phyloP scores from a whole-genome alignment of 2,888 invertebrate species.

The Dorcus parallelipipedus region DNA sequence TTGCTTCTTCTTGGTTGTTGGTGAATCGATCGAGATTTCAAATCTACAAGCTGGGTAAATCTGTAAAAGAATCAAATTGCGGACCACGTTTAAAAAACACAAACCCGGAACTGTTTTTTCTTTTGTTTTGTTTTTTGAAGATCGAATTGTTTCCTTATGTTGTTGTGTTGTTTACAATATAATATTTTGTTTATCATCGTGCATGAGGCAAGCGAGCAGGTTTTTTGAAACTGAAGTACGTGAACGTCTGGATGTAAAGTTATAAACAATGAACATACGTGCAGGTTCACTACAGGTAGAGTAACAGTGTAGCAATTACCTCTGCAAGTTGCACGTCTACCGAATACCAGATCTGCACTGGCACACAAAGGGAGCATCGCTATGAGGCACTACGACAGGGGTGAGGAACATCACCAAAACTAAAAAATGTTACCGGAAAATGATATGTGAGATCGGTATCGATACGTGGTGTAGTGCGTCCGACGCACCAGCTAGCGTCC shows the following conservation, averaged over 20 bases:
- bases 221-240: no score
- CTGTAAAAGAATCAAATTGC: neutral
- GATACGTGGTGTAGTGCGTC: slow-evolving; percentile 33
- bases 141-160: no score
- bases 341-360: slow-evolving; percentile 26
- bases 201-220: no score
- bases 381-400: slow-evolving; percentile 36
- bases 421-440: slow-evolving; percentile 31
- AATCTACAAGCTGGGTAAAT: neutral
- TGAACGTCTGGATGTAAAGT: neutral
- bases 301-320: neutral
- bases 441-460: slow-evolving; percentile 34
- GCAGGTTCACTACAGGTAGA: no score
- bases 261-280: no score
- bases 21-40: no score
- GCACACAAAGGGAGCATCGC: slow-evolving; percentile 27
- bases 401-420: slow-evolving; percentile 32
- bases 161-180: no score
- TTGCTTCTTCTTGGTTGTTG: no score
- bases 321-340: slow-evolving; percentile 25
- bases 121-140: no score
- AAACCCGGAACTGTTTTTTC: no score
- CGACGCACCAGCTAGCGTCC: slow-evolving; percentile 36
- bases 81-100: no score
- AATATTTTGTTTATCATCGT: no score